Evolutionary conservation across 2,888 invertebrate species (phyloP), one percentile per base, ranked within the genome.

Genomic region (Acrobasis repandana): DNA sequence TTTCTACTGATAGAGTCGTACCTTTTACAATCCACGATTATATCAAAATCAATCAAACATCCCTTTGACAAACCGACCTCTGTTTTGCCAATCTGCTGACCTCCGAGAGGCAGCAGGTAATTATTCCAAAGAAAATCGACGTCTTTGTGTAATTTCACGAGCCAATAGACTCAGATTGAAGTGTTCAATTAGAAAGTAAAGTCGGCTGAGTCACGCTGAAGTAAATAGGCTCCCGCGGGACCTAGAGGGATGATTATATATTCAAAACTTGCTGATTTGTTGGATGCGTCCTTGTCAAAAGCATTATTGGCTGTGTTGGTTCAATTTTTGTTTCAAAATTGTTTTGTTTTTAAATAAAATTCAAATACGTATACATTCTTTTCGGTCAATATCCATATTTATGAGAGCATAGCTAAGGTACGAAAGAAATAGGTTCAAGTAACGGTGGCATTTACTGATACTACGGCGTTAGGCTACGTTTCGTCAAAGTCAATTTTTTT

Each of bases 101-200:
- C 57, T 62, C 49, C 48, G 57, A 46, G 57, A 46, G 52, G 56
- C 14, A 58, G 64, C 65, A 65, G 65, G 64, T 67, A 67, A 67
- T 67, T 67, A 67, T 67, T 67, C 65, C 61, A 63, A 67, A 64
- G 67, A 65, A 68, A 65, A 67, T 66, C 65, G 65, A 63, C 58
- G 63, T 59, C 63, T 66, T 68, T 68, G 67, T 67, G 62, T 68
- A 67, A 68, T 68, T 68, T 68, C 64, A 68, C 67, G 68, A 64
- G 51, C 65, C 68, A 68, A 63, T 67, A 63, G 63, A 50, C 61
- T 62, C 61, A 61, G 67, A 67, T 67, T 67, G 67, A 64, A 66
- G 68, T 65, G 68, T 67, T 66, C 65, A 68, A 68, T 68, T 68
- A 67, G 64, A 68, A 63, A 56, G 65, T 61, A 61, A 60, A 64